Evolutionary conservation across 1,140 invertebrate genomes (phyloP).

Genomic region (Plectrocnemia conspersa): DNA sequence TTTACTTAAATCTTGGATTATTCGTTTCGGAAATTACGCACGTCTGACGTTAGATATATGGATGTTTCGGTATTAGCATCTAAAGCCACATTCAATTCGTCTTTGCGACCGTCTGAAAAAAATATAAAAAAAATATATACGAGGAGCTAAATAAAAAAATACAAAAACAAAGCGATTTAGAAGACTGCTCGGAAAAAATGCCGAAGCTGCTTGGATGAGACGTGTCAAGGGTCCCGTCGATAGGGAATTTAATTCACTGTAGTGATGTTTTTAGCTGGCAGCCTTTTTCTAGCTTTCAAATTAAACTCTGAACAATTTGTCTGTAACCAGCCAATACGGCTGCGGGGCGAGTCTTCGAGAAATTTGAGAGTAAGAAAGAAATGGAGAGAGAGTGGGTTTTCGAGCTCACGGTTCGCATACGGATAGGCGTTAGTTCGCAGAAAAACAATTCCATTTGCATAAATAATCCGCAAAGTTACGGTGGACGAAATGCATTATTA

Average conservation of each 20-base stretch:
- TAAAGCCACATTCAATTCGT: too few species aligned
- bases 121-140: not conserved
- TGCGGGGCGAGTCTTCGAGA: too few species aligned
- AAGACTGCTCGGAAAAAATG: not conserved
- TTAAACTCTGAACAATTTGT: constrained; percentile 13
- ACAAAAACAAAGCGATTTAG: not conserved
- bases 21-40: too few species aligned
- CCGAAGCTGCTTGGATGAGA: not conserved
- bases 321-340: constrained; percentile 6
- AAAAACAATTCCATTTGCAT: too few species aligned
- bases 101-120: not conserved
- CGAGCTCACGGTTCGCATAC: too few species aligned
- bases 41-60: too few species aligned
- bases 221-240: constrained; percentile 13
- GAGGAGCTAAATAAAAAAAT: not conserved
- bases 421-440: too few species aligned
- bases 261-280: constrained; percentile 2
- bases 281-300: constrained; percentile 1
- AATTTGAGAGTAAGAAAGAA: too few species aligned
- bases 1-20: too few species aligned
- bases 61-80: too few species aligned
- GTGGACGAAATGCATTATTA: constrained; percentile 1
- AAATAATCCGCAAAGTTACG: not conserved
- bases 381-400: too few species aligned
- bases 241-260: constrained; percentile 12